Percentiles rank a stretch among this genome's conserved stretches.
Evolutionary conservation across 2,888 invertebrate species (phyloP).

Genomic region (Standfussiana lucernea): DNA sequence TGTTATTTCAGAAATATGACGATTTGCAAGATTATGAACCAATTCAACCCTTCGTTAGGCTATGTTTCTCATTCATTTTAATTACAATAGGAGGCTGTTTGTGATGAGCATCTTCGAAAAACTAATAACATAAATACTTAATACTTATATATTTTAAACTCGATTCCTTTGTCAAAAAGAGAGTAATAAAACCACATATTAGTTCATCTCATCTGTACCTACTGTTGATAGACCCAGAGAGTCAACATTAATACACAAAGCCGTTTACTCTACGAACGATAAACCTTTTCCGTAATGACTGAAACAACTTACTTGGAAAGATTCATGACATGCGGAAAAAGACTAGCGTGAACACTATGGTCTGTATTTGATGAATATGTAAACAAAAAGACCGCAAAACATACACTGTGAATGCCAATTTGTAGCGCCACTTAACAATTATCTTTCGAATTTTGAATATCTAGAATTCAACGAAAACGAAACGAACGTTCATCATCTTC

Average conservation of each 20-base stretch:
- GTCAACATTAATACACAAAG: constrained; percentile 20
- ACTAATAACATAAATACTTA: not conserved
- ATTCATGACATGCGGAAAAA: constrained; percentile 21
- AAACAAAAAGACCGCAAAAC: not conserved
- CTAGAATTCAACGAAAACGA: too few relatives aligned
- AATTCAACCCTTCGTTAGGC: not conserved
- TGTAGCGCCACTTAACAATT: not conserved
- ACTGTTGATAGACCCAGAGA: not conserved
- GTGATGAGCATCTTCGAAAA: not conserved
- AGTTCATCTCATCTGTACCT: not conserved
- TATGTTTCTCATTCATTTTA: not conserved
- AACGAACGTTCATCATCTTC: too few relatives aligned
- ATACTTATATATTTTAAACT: too few relatives aligned
- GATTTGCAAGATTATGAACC: not conserved
- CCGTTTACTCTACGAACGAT: constrained; percentile 34
- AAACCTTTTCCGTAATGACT: constrained; percentile 48
- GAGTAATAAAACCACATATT: not conserved
- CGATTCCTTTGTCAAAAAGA: not conserved
- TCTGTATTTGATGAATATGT: not conserved
- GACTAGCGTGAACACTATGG: not conserved
- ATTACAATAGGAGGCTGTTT: not conserved
- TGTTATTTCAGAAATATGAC: too few relatives aligned
- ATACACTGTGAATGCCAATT: not conserved
- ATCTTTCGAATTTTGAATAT: too few relatives aligned
- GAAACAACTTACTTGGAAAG: constrained; percentile 39